Evolutionary conservation across 1,140 invertebrate species (phyloP).

Genomic region (Aphis gossypii): DNA sequence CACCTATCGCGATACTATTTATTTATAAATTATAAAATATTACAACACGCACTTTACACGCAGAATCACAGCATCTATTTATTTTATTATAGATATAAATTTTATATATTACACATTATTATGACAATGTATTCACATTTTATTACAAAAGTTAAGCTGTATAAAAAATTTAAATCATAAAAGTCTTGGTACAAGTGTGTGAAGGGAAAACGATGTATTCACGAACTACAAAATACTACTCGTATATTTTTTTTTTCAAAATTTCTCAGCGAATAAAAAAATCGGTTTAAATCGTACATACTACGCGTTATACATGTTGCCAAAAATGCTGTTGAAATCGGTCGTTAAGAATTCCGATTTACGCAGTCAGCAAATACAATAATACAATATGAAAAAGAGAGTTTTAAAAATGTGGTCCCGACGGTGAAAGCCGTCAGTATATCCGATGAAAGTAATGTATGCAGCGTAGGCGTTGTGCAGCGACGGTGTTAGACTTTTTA

Average conservation of each 20-base stretch:
- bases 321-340: neutral
- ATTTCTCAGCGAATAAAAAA: neutral
- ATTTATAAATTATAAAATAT: neutral
- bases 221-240: neutral
- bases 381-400: constrained; percentile 12
- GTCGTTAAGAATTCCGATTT: neutral
- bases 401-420: neutral
- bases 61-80: neutral
- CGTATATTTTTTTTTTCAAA: neutral
- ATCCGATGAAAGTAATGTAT: neutral
- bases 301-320: neutral
- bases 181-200: neutral
- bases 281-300: neutral
- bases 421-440: neutral
- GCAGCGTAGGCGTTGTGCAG: neutral
- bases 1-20: neutral
- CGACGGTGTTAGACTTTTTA: neutral
- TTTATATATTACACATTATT: neutral
- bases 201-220: neutral
- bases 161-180: neutral
- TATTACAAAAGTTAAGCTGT: neutral
- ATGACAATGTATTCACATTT: neutral
- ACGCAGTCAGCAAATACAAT: neutral
- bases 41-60: neutral
- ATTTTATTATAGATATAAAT: neutral